phyloP scores from a whole-genome alignment of 2,113 vertebrate genomes.

The Aphyosemion australe region DNA sequence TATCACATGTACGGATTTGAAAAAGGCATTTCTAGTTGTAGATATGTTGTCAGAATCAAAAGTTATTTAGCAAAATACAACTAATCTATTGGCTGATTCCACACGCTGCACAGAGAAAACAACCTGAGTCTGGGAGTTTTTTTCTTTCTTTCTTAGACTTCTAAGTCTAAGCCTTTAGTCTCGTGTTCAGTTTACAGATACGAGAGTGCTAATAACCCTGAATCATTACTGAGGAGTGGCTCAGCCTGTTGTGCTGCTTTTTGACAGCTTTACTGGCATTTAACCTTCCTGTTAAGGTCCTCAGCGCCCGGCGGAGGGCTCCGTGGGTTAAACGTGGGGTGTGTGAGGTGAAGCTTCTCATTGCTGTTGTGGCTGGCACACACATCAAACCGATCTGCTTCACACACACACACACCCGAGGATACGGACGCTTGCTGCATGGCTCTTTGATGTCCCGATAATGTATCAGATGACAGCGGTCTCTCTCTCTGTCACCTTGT shows the following conservation, averaged over 20 bases:
- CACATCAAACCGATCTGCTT: slow-evolving; percentile 43
- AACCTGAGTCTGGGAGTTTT: not conserved
- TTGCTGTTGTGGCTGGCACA: slow-evolving; percentile 21
- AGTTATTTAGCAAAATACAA: too few relatives aligned
- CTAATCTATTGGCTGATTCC: too few relatives aligned
- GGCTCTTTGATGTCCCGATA: slow-evolving; percentile 69
- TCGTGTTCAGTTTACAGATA: not conserved
- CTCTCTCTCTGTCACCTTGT: slow-evolving; percentile 61
- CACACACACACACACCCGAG: not conserved
- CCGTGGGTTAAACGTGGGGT: slow-evolving; percentile 7
- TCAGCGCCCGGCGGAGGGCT: not conserved
- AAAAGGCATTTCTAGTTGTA: not conserved
- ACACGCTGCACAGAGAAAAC: too few relatives aligned
- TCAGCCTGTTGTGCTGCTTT: not conserved
- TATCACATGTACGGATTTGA: too few relatives aligned
- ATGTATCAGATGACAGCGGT: slow-evolving; percentile 70
- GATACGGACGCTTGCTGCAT: slow-evolving; percentile 10
- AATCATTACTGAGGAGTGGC: slow-evolving; percentile 2
- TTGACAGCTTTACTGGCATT: slow-evolving; percentile 5
- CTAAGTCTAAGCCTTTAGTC: not conserved
- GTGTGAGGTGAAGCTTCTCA: slow-evolving; percentile 20
- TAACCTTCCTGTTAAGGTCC: slow-evolving; percentile 10
- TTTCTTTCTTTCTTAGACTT: not conserved
- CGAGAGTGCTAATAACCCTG: not conserved
- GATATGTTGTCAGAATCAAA: not conserved